Percentiles rank a stretch among this genome's conserved stretches.
phyloP scores from a whole-genome alignment of 1,140 invertebrate genomes.

The Ceratoteleas bidentatus region DNA sequence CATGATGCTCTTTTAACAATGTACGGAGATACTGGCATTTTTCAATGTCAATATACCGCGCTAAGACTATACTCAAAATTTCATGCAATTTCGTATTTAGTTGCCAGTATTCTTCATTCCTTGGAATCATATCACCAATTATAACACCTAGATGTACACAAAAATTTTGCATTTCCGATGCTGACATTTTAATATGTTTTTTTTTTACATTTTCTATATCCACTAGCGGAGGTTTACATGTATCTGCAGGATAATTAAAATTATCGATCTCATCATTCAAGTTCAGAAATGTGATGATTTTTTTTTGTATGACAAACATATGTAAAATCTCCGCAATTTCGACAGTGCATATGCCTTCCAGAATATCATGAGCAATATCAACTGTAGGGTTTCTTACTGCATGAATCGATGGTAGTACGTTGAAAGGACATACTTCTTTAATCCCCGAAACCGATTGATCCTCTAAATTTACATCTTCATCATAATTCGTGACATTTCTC shows the following conservation, averaged over 20 bases:
- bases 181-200: conserved; percentile 29
- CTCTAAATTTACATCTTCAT: background rate
- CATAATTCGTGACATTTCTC: too few species aligned
- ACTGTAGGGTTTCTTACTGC: too few species aligned
- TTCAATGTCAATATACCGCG: conserved; percentile 20
- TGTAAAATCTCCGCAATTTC: too few species aligned
- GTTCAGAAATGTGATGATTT: too few species aligned
- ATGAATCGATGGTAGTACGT: too few species aligned
- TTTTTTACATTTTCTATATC: conserved; percentile 21
- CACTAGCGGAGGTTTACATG: conserved; percentile 12
- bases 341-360: too few species aligned
- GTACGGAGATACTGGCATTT: conserved; percentile 4
- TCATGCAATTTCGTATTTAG: conserved; percentile 24
- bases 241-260: conserved; percentile 36
- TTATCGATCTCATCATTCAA: conserved; percentile 27
- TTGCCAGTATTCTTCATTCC: conserved; percentile 16
- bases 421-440: conserved; percentile 17
- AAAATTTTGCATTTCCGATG: conserved; percentile 26
- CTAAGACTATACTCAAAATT: conserved; percentile 3
- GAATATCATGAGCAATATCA: too few species aligned
- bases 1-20: conserved; percentile 21
- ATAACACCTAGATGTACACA: conserved; percentile 19
- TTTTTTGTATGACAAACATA: too few species aligned
- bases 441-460: conserved; percentile 13
- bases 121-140: conserved; percentile 23